phyloP scores from a whole-genome alignment of 2,888 invertebrate species.

The Erebia epiphron region DNA sequence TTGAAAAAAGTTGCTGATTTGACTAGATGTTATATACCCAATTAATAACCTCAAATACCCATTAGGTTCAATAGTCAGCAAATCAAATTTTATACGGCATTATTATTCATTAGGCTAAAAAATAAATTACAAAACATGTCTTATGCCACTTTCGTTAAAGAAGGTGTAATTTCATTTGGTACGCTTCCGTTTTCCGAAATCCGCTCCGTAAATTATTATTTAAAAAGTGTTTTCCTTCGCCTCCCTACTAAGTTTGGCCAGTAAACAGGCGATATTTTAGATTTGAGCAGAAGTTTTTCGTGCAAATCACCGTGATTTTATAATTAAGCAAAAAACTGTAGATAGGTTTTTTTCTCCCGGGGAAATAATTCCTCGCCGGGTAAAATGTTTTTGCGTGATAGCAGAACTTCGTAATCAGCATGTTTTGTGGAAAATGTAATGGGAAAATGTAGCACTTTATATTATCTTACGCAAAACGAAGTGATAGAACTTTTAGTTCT shows the following conservation, averaged over 20 bases:
- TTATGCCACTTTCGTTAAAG: slow-evolving; percentile 9
- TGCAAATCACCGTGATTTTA: slow-evolving; percentile 32
- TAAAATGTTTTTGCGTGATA: slow-evolving; percentile 19
- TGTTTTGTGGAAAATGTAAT: slow-evolving; percentile 14
- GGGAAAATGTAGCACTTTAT: neutral
- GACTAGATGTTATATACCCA: too few species aligned
- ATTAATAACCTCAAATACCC: too few species aligned
- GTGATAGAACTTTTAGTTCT: neutral
- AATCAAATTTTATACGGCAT: too few species aligned
- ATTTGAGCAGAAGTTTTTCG: slow-evolving; percentile 23
- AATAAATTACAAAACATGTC: neutral
- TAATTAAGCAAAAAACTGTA: slow-evolving; percentile 27
- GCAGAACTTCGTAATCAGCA: slow-evolving; percentile 8
- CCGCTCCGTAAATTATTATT: slow-evolving; percentile 27
- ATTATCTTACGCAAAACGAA: neutral
- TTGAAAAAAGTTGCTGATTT: too few species aligned
- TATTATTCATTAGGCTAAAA: neutral
- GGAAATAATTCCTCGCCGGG: slow-evolving; percentile 9
- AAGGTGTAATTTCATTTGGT: slow-evolving; percentile 15
- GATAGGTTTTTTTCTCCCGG: slow-evolving; percentile 12
- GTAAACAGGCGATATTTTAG: slow-evolving; percentile 32
- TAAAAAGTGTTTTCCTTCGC: slow-evolving; percentile 30
- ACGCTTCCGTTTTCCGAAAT: slow-evolving; percentile 28
- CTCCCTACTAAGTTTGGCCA: slow-evolving; percentile 18
- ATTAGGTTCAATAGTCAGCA: too few species aligned